Evolutionary conservation across 1,140 invertebrate genomes (phyloP), one percentile per base, ranked within the genome.

Genomic region (Bombus affinis): DNA sequence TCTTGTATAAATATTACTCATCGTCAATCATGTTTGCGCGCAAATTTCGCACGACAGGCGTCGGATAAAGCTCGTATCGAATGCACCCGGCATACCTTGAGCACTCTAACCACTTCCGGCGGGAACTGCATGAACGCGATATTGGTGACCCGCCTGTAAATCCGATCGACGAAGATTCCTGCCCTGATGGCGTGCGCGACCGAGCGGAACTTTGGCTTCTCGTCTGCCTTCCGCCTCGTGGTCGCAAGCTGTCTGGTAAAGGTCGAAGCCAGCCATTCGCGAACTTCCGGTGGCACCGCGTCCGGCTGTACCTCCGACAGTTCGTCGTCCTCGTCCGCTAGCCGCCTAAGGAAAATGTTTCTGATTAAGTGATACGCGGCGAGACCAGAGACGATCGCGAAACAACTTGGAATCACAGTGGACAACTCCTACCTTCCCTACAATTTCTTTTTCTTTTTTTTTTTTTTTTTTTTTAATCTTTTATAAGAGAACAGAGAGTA

Each of bases 161-260:
- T 99, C 90, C 98, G 97, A 94, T 99, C 99, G 88, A 99, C 99
- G 96, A 99, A 99, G 91, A 99, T 99, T 39, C 99, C 99, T 2
- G 99, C 99, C 28, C 99, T 96, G 90, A 99, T 99, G 83, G 98
- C 99, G 93, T 99, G 98, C n/a, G 99, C 99, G 79, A 99, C 99
- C 70, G 98, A 98, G 77, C 98, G 96, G 95, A 99, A 99, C 95
- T 97, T 97, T 32, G 97, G 97, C 92, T 98, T 98, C 93, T 97
- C 97, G 93, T 98, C 98, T 62, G 96, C 97, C 93, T 96, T 97
- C 92, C 96, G 96, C 86, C 96, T 97, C 72, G 96, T 97, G 79
- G 97, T 97, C 81, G 96, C 98, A 94, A 97, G 94, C 93, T 98
- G 98, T 84, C 98, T 96, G 1, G 99, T 99, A 95, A 99, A 99